Percentiles rank a stretch among this genome's conserved stretches.
Conservation (phyloP, 2,888 invertebrate genomes). For the Chymomyza procnemis region DNA sequence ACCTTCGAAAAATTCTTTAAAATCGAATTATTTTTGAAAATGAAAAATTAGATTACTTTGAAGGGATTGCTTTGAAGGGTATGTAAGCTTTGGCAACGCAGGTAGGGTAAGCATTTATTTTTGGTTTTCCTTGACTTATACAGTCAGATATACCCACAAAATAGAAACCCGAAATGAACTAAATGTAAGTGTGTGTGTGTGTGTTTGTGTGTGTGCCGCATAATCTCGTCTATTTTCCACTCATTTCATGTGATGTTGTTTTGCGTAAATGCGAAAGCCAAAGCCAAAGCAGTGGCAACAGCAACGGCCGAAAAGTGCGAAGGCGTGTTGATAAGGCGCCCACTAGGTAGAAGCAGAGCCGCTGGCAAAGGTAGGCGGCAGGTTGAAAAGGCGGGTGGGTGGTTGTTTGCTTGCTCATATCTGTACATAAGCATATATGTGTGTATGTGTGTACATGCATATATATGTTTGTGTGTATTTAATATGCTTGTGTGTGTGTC, state of each 20-base stretch:
- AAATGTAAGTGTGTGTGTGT: not conserved
- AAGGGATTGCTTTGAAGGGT: not conserved
- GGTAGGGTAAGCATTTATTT: not conserved
- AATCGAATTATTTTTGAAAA: too few relatives aligned
- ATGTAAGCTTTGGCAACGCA: not conserved
- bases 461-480: not conserved
- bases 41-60: too few relatives aligned
- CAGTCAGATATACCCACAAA: not conserved
- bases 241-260: constrained; percentile 2
- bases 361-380: not conserved
- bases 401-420: not conserved
- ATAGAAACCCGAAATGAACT: not conserved
- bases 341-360: not conserved
- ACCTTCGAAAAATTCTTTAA: too few relatives aligned
- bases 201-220: too few relatives aligned
- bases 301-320: not conserved
- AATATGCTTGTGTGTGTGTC: not conserved
- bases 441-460: too few relatives aligned
- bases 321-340: constrained; percentile 7
- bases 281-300: not conserved
- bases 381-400: not conserved
- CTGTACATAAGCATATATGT: not conserved
- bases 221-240: constrained; percentile 1
- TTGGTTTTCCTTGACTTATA: not conserved
- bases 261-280: not conserved